These are phyloP conservation scores for Seira ritae DNA, from an alignment of 2,888 invertebrate species.

Conservation along the genomic window DNA sequence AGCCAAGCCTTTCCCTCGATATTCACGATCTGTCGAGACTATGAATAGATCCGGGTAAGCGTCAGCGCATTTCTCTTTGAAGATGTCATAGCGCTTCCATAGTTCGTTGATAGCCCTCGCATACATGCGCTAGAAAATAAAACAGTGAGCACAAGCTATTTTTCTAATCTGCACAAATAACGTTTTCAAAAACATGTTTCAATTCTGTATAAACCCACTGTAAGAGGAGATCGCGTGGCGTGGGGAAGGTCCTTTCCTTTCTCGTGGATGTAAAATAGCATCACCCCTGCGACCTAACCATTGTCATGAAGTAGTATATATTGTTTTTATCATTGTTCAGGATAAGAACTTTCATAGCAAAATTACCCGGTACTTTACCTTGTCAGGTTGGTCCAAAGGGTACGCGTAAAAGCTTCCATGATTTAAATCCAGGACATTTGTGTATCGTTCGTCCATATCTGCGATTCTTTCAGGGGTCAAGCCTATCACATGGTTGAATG, in stretches of 20 bases:
- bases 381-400: constrained; percentile 42
- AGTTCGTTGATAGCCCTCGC: background rate
- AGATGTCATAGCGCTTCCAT: constrained; percentile 25
- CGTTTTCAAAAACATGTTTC: too few species aligned
- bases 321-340: too few species aligned
- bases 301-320: too few species aligned
- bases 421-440: constrained; percentile 26
- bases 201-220: too few species aligned
- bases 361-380: constrained; percentile 19
- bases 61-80: constrained; percentile 24
- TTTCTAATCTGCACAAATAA: too few species aligned
- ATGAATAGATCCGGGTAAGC: constrained; percentile 44
- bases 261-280: constrained; percentile 42
- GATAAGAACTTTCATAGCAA: too few species aligned
- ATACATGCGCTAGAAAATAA: too few species aligned
- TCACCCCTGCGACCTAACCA: constrained; percentile 41
- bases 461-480: constrained; percentile 30
- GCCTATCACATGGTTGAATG: constrained; percentile 34
- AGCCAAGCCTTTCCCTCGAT: constrained; percentile 52
- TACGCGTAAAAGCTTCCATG: constrained; percentile 41
- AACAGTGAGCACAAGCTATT: too few species aligned
- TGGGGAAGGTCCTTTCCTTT: constrained; percentile 28
- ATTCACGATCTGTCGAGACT: constrained; percentile 28
- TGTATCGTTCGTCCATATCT: constrained; percentile 31
- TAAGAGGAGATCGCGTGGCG: constrained; percentile 24